Evolutionary conservation across 2,888 invertebrate genomes (phyloP).

Genomic region (Andrena haemorrhoa): DNA sequence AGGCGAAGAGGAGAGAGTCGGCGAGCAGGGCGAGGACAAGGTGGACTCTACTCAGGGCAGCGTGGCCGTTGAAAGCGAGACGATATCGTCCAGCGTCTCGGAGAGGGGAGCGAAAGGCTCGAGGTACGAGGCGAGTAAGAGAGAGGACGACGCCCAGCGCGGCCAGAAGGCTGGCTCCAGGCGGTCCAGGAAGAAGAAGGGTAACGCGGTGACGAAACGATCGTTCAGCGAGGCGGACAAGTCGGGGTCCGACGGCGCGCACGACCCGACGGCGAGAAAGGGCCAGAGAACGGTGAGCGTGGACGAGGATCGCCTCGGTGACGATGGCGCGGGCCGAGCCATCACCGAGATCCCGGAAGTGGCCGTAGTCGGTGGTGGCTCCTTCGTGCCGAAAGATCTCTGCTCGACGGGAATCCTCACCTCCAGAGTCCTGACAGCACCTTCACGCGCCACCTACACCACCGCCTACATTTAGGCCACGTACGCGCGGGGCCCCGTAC

Average conservation of each 20-base stretch:
- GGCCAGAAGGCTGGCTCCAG: slow-evolving; percentile 42
- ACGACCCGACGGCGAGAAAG: slow-evolving; percentile 6
- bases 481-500: slow-evolving; percentile 72
- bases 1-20: not conserved
- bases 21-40: not conserved
- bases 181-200: slow-evolving; percentile 55
- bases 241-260: slow-evolving; percentile 5
- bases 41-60: not conserved
- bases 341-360: slow-evolving; percentile 80
- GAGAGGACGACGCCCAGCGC: not conserved
- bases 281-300: slow-evolving; percentile 57
- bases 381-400: slow-evolving; percentile 78
- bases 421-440: slow-evolving; percentile 81
- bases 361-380: slow-evolving; percentile 74
- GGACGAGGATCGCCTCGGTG: slow-evolving; percentile 52
- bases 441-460: slow-evolving; percentile 83
- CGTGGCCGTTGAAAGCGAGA: not conserved
- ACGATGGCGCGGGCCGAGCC: slow-evolving; percentile 59
- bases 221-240: slow-evolving; percentile 48
- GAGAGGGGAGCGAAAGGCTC: not conserved
- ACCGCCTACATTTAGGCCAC: slow-evolving; percentile 83
- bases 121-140: not conserved
- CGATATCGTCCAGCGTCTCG: not conserved
- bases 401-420: slow-evolving; percentile 81
- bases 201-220: slow-evolving; percentile 27